Base-by-base conservation (phyloP, 2,888 invertebrate species). In the Hydroisotoma schaefferi region DNA sequence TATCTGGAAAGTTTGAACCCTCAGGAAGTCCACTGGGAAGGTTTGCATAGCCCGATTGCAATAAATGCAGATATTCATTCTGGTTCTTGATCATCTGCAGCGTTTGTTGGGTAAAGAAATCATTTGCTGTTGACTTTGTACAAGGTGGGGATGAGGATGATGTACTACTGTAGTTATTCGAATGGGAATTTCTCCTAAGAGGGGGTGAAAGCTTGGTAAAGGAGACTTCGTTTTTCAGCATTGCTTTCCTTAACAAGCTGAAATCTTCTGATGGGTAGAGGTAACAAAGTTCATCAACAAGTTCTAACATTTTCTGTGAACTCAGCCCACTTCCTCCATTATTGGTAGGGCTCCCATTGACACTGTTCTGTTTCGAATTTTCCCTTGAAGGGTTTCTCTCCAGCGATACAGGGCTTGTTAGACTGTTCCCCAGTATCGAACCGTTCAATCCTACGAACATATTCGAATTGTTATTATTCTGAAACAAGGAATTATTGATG, bases 181-280 rank as follows among this genome's bases (percentile, higher is more conserved):
- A 10, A 5, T 15, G n/a, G 15, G 20, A 15, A 33, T 48, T 40
- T 52, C 55, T 51, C 28, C 54, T 46, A 22, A 59, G 37, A 23
- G 68, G 62, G 33, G 55, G 53, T 12, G 63, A 56, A 15, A 72
- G 38, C 51, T 72, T 72, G 18, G 68, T 69, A n/a, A 72, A 52
- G 0, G 72, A 62, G 23, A 72, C 69, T 49, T 70, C 70, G 57
- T 72, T 68, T 46, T 69, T 69, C 18, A 70, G 20, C 25, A 70
- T 48, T 10, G 72, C 72, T 44, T 63, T 67, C 18, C 70, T 40
- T 1, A 72, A 56, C 1, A 72, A 57, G 26, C 65, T 69, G 43
- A 69, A 72, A 48, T 72, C 72, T 28, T 67, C 65, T 27, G 66
- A 58, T 28, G 72, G 72, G 55, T 72, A 68, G 26, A 69, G 38